A percentile compares a stretch with the other conserved stretches of the same genome.
These are phyloP conservation scores for Aphidoletes aphidimyza DNA, from an alignment of 2,888 invertebrate genomes.

Conservation along the genomic window DNA sequence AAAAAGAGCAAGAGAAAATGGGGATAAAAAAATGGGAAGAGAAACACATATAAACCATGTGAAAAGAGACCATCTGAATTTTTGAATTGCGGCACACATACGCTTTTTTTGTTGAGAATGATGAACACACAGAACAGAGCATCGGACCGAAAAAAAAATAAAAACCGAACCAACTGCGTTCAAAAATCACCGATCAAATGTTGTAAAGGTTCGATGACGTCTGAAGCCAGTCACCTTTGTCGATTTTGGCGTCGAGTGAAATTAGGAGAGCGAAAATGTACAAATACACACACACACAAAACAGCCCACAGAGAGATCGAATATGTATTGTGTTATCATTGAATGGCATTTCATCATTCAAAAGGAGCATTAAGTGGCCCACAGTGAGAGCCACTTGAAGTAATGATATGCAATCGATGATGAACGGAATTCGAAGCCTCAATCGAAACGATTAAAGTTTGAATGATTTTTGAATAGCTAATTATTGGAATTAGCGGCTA, in stretches of 20 bases:
- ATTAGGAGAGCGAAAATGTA: too few species aligned
- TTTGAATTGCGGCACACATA: background rate
- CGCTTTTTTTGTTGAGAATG: too few species aligned
- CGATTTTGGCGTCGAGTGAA: too few species aligned
- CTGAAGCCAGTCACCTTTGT: too few species aligned
- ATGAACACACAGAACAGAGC: background rate
- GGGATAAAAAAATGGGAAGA: background rate
- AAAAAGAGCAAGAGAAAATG: background rate
- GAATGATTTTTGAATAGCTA: background rate
- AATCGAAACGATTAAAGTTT: background rate
- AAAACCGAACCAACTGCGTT: too few species aligned
- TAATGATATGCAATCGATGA: background rate
- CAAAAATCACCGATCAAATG: too few species aligned
- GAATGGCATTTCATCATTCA: too few species aligned
- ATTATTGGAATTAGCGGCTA: background rate
- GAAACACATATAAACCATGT: background rate
- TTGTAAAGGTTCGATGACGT: too few species aligned
- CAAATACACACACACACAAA: too few species aligned
- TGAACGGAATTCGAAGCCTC: background rate
- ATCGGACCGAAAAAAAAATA: background rate
- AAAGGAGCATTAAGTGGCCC: too few species aligned
- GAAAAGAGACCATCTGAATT: constrained; percentile 8
- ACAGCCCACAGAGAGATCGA: too few species aligned
- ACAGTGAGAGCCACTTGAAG: background rate
- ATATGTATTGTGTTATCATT: too few species aligned